Conservation (phyloP, 2,888 invertebrate genomes). For the Himalopsyche anomala region DNA sequence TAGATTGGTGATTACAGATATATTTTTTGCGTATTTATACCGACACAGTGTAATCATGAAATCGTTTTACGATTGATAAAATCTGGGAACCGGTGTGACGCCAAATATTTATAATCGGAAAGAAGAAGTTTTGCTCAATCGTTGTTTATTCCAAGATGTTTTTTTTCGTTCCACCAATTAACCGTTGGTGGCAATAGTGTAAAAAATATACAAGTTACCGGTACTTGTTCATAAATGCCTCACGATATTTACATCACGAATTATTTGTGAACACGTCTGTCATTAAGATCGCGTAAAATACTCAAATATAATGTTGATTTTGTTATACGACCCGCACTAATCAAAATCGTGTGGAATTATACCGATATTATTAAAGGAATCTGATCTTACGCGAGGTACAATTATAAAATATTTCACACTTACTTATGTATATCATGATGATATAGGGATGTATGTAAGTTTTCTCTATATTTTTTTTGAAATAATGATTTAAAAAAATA, state of each 20-base stretch:
- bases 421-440: too few relatives aligned
- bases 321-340: background rate
- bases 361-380: background rate
- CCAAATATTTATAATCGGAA: background rate
- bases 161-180: constrained; percentile 21
- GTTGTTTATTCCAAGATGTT: background rate
- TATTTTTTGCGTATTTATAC: background rate
- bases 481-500: too few relatives aligned
- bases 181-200: constrained; percentile 2
- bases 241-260: constrained; percentile 12
- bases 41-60: background rate
- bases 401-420: too few relatives aligned
- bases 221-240: background rate
- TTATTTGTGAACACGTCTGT: background rate
- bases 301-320: background rate
- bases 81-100: background rate
- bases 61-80: constrained; percentile 1
- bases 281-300: background rate
- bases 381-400: background rate
- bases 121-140: constrained; percentile 15
- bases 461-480: too few relatives aligned
- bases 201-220: background rate
- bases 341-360: background rate
- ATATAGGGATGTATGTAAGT: too few relatives aligned
- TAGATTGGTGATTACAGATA: background rate